Evolutionary conservation across 2,888 invertebrate genomes (phyloP), one percentile per base, ranked within the genome.

Genomic region (Tetranychus piercei): DNA sequence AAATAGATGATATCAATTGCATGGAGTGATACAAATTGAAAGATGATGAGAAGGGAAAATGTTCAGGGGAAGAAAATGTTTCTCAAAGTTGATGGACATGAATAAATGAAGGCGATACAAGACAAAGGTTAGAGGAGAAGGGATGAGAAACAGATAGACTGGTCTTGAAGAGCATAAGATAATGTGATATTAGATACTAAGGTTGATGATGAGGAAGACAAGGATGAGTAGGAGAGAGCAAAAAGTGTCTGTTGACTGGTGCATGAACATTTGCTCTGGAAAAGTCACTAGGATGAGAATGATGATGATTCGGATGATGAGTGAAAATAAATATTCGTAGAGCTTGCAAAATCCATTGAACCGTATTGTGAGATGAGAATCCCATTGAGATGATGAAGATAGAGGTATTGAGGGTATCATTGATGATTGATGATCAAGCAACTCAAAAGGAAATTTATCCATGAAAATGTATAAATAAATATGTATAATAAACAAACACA

Each of bases 11-110:
- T 34, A 34, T 34, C 34, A 34, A 34, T 34, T 34, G 34, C 34
- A 34, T 34, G 34, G 34, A 34, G 34, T 34, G 34, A 34, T 34
- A 34, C 34, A 34, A 34, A 34, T 34, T 34, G 34, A 34, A 34
- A 34, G 34, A 34, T 34, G 34, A 34, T 34, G 34, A 34, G 34
- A 34, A 34, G 34, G 34, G 34, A 34, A 34, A 34, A 82, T 69
- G 6, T n/a, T 69, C 55, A 44, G 71, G 23, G 71, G n/a, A 44
- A 71, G 43, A 20, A 15, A 4, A 72, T 44, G 11, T 44, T 44
- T 4, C 15, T n/a, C n/a, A n/a, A 6, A 20, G 34, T 72, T 18
- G 72, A 20, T 34, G n/a, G n/a, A 23, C 15, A n/a, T 11, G n/a
- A n/a, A 69, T 9, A 18, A 23, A n/a, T 11, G 69, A 69, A 18